Base-by-base conservation (phyloP, 37 sponge, comb jelly and placozoan genomes). In the Halichondria panicea region DNA sequence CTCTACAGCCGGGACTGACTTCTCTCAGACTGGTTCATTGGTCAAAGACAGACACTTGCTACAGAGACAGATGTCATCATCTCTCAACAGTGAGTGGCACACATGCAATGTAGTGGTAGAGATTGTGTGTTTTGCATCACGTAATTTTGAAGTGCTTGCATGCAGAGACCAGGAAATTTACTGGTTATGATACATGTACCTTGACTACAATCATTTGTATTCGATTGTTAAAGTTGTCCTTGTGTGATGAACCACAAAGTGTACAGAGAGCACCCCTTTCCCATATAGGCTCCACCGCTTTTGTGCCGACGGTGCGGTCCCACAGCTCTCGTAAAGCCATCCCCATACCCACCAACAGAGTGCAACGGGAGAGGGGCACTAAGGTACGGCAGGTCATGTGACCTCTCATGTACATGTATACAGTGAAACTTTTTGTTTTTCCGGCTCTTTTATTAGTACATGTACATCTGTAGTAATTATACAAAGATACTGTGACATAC, bases 341-440 rank as follows among this genome's bases (percentile, higher is more conserved):
- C 28, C 80, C 85, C 52, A 85, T 85, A 72, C 85, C 85, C 0
- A 72, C 71, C 35, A 53, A 53, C 48, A 34, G 80, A 34, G 39
- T 78, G 15, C 79, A 86, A 46, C 72, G 87, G 50, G 80, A 86
- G 80, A 66, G 73, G 19, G 80, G 87, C 24, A 86, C 87, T 28
- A 86, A 86, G 80, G 87, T 80, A 18, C 13, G 68, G n/a, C n/a
- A n/a, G n/a, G n/a, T 72, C 41, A 72, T 55, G 13, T 48, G 36
- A 8, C 25, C 25, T 22, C 6, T 7, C 25, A 12, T 6, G 19
- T 25, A 58, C 24, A 25, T 21, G 60, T 58, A 7, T 25, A 11
- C n/a, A 7, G 15, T 11, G 60, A 58, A 58, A n/a, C 27, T 58
- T 58, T 48, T 48, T 48, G 11, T 15, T 48, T 15, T 48, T 48